Conservation (phyloP, 2,113 vertebrate genomes). For the Nestor notabilis region DNA sequence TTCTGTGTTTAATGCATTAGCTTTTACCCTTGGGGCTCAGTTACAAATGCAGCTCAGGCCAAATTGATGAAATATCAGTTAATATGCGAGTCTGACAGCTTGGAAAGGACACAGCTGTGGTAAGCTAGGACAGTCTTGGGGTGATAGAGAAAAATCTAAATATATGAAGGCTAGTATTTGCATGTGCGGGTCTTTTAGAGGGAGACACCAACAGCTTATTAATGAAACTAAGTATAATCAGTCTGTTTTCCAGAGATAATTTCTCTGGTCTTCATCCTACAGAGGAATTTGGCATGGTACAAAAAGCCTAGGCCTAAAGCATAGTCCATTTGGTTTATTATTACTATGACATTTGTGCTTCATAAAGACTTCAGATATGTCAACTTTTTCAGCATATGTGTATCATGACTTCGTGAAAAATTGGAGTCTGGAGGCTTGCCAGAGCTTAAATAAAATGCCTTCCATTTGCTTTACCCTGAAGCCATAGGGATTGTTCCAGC, state of each 20-base stretch:
- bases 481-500: background rate
- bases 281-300: background rate
- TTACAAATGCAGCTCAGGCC: constrained; percentile 66
- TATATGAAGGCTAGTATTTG: constrained; percentile 4
- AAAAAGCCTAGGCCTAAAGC: background rate
- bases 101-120: constrained; percentile 71
- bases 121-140: constrained; percentile 14
- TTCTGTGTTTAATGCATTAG: constrained; percentile 54
- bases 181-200: background rate
- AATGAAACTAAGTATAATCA: background rate
- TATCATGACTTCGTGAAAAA: background rate
- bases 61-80: constrained; percentile 78
- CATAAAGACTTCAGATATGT: background rate
- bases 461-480: constrained; percentile 25
- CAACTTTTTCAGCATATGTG: background rate
- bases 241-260: background rate
- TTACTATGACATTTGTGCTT: background rate
- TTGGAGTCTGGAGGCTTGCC: background rate
- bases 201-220: background rate
- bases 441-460: constrained; percentile 36
- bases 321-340: background rate
- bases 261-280: background rate
- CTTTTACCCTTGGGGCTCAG: constrained; percentile 53
- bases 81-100: constrained; percentile 68
- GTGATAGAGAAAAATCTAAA: constrained; percentile 30